phyloP scores from a whole-genome alignment of 2,888 invertebrate genomes.

The Altica lythri region DNA sequence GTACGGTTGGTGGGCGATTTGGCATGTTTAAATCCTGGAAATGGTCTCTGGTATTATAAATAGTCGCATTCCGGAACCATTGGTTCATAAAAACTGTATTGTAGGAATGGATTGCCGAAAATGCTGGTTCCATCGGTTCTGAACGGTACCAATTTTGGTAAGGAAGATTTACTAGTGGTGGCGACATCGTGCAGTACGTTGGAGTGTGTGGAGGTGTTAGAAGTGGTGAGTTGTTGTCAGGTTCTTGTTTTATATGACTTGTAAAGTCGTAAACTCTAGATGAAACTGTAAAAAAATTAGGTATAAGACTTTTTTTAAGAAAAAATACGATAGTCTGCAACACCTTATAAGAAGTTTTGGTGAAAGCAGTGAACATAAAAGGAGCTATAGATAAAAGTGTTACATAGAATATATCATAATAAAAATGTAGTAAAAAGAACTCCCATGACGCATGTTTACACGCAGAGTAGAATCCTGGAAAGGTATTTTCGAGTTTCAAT shows the following conservation, averaged over 20 bases:
- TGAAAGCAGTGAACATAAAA: too few relatives aligned
- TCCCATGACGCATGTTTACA: too few relatives aligned
- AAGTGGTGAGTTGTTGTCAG: conserved; percentile 58
- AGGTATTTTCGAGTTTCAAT: too few relatives aligned
- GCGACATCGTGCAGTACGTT: conserved; percentile 60
- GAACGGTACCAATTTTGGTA: conserved; percentile 51
- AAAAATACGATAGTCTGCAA: too few relatives aligned
- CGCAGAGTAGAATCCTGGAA: too few relatives aligned
- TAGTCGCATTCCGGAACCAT: conserved; percentile 73
- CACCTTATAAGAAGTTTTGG: too few relatives aligned
- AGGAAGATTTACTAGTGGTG: conserved; percentile 40
- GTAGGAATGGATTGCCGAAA: conserved; percentile 45
- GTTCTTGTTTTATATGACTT: conserved; percentile 54
- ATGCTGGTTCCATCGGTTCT: conserved; percentile 40
- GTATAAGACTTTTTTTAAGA: too few relatives aligned
- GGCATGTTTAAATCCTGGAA: conserved; percentile 45
- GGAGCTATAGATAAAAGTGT: too few relatives aligned
- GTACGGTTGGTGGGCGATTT: conserved; percentile 53
- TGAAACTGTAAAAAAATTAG: conserved; percentile 29
- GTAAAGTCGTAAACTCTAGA: conserved; percentile 30
- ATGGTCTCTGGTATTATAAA: conserved; percentile 62
- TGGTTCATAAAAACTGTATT: conserved; percentile 71
- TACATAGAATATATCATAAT: too few relatives aligned
- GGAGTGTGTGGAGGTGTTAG: conserved; percentile 77
- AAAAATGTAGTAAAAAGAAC: too few relatives aligned